Conservation (phyloP, 2,888 invertebrate species). For the Harmothoe impar region DNA sequence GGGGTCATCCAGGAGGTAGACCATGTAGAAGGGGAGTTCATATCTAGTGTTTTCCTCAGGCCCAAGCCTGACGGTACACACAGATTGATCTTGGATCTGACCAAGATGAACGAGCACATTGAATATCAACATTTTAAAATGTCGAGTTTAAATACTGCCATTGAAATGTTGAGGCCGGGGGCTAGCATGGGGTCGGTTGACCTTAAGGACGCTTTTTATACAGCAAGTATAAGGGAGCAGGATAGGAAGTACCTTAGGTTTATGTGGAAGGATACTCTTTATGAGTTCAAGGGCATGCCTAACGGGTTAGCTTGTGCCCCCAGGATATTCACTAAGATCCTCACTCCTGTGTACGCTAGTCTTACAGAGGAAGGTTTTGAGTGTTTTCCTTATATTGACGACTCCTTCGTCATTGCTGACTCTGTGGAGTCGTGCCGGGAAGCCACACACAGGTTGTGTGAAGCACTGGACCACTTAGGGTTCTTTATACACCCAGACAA, state of each 20-base stretch:
- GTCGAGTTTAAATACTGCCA: conserved; percentile 19
- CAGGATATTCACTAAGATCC: conserved; percentile 69
- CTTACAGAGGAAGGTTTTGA: conserved; percentile 66
- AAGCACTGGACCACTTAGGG: conserved; percentile 64
- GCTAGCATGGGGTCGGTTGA: neutral
- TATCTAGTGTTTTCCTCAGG: too few species aligned
- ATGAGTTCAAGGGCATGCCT: conserved; percentile 67
- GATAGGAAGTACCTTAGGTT: conserved; percentile 68
- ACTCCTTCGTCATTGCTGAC: conserved; percentile 9
- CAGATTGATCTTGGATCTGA: too few species aligned
- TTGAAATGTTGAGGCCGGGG: neutral
- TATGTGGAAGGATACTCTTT: conserved; percentile 67
- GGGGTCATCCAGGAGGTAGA: neutral
- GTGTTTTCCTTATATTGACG: conserved; percentile 69
- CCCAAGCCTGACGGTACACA: too few species aligned
- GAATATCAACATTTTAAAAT: too few species aligned
- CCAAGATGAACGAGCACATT: too few species aligned
- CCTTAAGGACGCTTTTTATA: conserved; percentile 66
- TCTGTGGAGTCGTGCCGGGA: conserved; percentile 33
- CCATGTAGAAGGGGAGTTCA: too few species aligned
- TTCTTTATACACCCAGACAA: conserved; percentile 67
- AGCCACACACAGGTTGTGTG: conserved; percentile 42
- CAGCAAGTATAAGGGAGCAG: conserved; percentile 64
- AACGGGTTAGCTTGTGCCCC: too few species aligned
- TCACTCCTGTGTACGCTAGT: conserved; percentile 70